phyloP scores from a whole-genome alignment of 2,888 invertebrate species.

The Cremastinae sp. region DNA sequence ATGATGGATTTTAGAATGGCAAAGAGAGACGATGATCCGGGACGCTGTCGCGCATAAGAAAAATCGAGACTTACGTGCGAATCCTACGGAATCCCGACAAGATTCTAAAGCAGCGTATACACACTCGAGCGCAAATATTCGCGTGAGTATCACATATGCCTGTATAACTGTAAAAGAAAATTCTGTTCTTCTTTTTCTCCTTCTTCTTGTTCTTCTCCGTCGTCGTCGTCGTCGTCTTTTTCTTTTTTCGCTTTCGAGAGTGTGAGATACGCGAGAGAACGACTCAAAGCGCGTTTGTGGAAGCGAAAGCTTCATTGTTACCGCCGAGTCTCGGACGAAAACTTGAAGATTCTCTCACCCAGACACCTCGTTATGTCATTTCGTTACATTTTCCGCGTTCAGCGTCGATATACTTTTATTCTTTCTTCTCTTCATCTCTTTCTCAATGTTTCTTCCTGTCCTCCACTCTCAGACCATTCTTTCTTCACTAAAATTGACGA shows the following conservation, averaged over 20 bases:
- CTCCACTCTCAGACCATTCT: background rate
- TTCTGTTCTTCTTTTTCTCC: background rate
- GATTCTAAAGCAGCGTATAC: background rate
- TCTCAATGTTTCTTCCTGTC: background rate
- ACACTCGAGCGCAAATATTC: background rate
- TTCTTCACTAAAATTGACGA: no score
- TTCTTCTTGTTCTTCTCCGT: background rate
- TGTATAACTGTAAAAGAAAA: background rate
- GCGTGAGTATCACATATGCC: background rate
- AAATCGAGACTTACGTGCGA: background rate
- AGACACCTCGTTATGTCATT: slow-evolving; percentile 5
- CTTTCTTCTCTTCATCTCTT: background rate
- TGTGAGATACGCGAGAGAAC: background rate
- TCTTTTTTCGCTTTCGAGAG: no score
- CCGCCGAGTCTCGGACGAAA: slow-evolving; percentile 15
- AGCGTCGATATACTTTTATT: background rate
- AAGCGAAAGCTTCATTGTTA: slow-evolving; percentile 32
- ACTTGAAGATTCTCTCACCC: slow-evolving; percentile 24
- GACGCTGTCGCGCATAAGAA: slow-evolving; percentile 29
- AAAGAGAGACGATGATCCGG: background rate
- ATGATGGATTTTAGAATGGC: slow-evolving; percentile 24
- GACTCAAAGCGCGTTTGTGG: slow-evolving; percentile 18
- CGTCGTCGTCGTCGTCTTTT: no score
- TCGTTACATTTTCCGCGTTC: slow-evolving; percentile 1
- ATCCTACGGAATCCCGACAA: slow-evolving; percentile 7